A percentile compares a stretch with the other conserved stretches of the same genome.
Conservation (phyloP, 2,797 vertebrate species). For the Poliocrania exsul region DNA sequence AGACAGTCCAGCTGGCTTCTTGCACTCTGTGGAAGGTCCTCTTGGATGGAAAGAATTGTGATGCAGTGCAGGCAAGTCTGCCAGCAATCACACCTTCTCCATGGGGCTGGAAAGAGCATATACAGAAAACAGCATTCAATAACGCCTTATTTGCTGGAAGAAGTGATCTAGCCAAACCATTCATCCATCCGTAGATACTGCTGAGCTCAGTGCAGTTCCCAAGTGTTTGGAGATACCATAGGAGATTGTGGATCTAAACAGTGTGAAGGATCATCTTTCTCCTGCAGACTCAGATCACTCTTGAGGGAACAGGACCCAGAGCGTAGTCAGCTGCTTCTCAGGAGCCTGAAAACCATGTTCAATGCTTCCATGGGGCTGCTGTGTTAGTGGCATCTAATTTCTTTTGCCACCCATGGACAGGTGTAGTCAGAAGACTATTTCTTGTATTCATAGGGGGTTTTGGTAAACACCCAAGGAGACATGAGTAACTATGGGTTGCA, state of each 20-base stretch:
- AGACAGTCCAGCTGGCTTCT: not conserved
- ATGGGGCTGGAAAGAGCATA: not conserved
- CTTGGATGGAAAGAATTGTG: not conserved
- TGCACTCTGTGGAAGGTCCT: not conserved
- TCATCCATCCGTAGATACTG: fast-evolving
- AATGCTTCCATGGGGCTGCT: fast-evolving
- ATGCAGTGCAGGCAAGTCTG: not conserved
- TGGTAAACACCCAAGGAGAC: not conserved
- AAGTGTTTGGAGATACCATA: not conserved
- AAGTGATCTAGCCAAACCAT: not conserved
- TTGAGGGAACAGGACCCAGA: not conserved
- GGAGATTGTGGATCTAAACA: not conserved
- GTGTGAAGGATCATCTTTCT: not conserved
- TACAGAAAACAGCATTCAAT: not conserved
- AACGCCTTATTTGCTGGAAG: not conserved
- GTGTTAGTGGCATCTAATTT: not conserved
- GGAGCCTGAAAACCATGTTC: not conserved
- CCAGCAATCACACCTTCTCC: not conserved
- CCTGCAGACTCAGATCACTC: not conserved
- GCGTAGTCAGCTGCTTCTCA: not conserved
- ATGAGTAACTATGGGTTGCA: not conserved
- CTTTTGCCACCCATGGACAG: not conserved
- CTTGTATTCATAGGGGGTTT: not conserved
- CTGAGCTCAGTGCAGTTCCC: not conserved
- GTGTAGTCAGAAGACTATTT: not conserved